Evolutionary conservation across 2,888 invertebrate species (phyloP), one percentile per base, ranked within the genome.

Genomic region (Tetanocera ferruginea): DNA sequence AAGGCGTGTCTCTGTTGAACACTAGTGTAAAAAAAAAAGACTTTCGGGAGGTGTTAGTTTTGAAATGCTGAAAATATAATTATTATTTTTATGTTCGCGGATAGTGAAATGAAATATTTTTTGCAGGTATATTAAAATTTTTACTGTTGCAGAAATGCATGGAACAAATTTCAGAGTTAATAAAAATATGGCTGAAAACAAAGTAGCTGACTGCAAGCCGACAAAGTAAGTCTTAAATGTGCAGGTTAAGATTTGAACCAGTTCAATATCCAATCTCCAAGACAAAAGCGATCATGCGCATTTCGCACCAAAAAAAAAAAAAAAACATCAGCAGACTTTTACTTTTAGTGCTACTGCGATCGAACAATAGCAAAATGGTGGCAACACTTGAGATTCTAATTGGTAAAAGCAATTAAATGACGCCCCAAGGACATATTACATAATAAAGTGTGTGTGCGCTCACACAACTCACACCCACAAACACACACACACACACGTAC

Each of bases 361-460:
- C 62, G 31, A 23, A 62, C 31, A 62, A 28, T 31, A 31, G 28
- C 28, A 17, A 69, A 51, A 28, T 49, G 69, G 51, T 25, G 51
- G 69, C 69, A 72, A 14, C 78, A 87, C 87, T 88, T 87, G 84
- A 88, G 87, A 88, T 86, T 84, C 85, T 86, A 88, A 88, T 88
- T 87, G 85, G 86, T 85, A 86, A 85, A 88, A 88, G 87, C 88
- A 88, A 88, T 88, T 88, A 88, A 89, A 89, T 85, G 87, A 89
- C 88, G 89, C 89, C 88, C 88, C 89, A 88, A 88, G 88, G 88
- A 89, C 89, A 88, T 85, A 89, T 88, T 87, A 87, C 87, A 86
- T 60, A 81, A 69, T 60, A 62, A 17, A 49, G 67, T 34, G 69
- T 67, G 64, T 70, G 62, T 6, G 37, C 71, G 9, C 71, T 52